These are phyloP conservation scores for Mobula hypostoma DNA, from an alignment of 2,113 vertebrate species.

Conservation along the genomic window DNA sequence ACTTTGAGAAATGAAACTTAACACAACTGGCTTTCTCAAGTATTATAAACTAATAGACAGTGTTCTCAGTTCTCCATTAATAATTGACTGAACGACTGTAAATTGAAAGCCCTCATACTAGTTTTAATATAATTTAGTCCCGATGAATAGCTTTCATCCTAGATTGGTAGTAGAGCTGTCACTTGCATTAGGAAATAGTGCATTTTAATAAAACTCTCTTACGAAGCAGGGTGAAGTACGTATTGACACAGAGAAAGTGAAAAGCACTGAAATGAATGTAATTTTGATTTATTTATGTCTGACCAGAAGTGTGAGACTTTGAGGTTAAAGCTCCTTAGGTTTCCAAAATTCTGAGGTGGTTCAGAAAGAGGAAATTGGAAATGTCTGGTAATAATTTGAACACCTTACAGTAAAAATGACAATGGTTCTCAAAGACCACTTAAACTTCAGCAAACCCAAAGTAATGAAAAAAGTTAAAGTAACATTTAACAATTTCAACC, in stretches of 20 bases:
- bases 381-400: too few species aligned
- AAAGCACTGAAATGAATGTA: background rate
- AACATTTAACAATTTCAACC: too few species aligned
- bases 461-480: too few species aligned
- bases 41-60: background rate
- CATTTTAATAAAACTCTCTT: background rate
- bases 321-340: background rate
- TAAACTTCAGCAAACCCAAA: too few species aligned
- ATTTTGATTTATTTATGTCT: background rate
- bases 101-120: background rate
- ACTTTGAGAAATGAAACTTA: background rate
- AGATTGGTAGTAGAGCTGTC: background rate
- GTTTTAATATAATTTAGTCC: background rate
- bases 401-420: too few species aligned
- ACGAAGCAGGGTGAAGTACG: too few species aligned
- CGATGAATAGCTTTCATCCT: background rate
- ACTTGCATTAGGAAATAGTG: background rate
- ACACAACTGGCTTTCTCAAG: background rate
- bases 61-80: background rate
- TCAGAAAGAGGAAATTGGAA: too few species aligned
- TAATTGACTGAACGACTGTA: background rate
- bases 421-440: too few species aligned
- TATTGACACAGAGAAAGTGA: background rate
- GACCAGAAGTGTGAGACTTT: background rate
- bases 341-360: background rate